Conservation (phyloP, 2,113 vertebrate genomes). For the Ophiodon elongatus region DNA sequence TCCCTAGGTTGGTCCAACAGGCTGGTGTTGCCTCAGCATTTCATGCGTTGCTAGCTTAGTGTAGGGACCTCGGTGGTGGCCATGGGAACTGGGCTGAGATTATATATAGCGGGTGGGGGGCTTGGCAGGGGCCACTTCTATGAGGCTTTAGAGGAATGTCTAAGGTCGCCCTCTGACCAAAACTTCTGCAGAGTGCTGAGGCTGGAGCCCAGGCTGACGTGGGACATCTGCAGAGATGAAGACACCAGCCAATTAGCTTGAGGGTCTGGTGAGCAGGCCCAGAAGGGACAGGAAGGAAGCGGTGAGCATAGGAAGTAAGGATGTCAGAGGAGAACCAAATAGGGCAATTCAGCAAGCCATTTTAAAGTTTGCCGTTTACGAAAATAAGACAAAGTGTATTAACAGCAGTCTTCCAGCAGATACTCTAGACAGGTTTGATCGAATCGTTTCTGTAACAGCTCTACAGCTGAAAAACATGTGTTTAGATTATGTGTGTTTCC, state of each 20-base stretch:
- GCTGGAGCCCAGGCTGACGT: constrained; percentile 59
- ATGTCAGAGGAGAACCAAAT: constrained; percentile 63
- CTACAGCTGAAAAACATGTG: not conserved
- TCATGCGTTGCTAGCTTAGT: constrained; percentile 40
- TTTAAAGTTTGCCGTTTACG: constrained; percentile 4
- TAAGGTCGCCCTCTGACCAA: constrained; percentile 74
- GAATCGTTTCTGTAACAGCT: not conserved
- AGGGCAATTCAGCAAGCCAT: constrained; percentile 46
- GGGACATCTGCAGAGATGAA: constrained; percentile 69
- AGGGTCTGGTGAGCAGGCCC: constrained; percentile 48
- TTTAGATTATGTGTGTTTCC: not conserved
- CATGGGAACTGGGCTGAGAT: constrained; percentile 83
- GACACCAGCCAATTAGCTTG: constrained; percentile 56
- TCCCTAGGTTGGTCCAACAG: not conserved
- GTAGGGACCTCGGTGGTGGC: constrained; percentile 66
- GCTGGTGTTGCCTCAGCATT: constrained; percentile 9
- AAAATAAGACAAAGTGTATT: constrained; percentile 8
- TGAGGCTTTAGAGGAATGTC: constrained; percentile 81
- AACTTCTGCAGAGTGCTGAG: constrained; percentile 57
- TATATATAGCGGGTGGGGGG: constrained; percentile 72
- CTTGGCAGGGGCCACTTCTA: constrained; percentile 69
- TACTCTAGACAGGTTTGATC: constrained; percentile 22
- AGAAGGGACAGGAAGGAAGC: constrained; percentile 67
- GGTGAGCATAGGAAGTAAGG: constrained; percentile 55
- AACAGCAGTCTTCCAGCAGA: constrained; percentile 14